A percentile compares a stretch with the other conserved stretches of the same genome.
Conservation (phyloP, 1,140 invertebrate genomes). For the Batillaria attramentaria region DNA sequence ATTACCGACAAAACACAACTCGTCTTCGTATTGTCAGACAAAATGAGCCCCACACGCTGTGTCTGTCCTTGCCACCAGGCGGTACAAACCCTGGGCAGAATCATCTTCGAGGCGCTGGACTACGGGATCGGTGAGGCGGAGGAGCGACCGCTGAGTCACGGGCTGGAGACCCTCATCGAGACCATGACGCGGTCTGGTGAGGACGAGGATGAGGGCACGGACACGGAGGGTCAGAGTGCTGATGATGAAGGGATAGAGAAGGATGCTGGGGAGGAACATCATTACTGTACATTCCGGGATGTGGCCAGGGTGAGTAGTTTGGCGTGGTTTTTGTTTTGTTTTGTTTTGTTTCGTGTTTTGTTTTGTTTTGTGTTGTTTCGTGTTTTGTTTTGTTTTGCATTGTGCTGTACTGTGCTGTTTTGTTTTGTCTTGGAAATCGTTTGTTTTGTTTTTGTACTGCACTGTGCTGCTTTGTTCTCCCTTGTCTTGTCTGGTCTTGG, state of each 20-base stretch:
- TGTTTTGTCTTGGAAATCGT: background rate
- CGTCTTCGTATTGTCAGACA: no score
- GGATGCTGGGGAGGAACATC: conserved; percentile 53
- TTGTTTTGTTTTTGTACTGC: background rate
- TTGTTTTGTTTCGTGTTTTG: no score
- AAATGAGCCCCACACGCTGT: no score
- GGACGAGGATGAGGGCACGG: conserved; percentile 36
- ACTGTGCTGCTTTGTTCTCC: no score
- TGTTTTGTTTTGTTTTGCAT: background rate
- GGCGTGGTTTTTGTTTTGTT: no score
- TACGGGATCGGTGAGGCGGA: conserved; percentile 87
- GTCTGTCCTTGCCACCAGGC: conserved; percentile 77
- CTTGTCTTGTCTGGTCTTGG: no score
- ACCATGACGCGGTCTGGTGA: conserved; percentile 78
- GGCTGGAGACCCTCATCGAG: conserved; percentile 88
- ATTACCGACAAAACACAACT: no score
- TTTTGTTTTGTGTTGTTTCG: no score
- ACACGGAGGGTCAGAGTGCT: conserved; percentile 45
- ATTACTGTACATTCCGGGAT: conserved; percentile 62
- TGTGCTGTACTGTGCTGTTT: background rate
- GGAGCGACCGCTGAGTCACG: conserved; percentile 86
- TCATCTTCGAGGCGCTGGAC: conserved; percentile 91
- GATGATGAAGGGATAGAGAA: conserved; percentile 69
- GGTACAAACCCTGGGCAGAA: conserved; percentile 83
- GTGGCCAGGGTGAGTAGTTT: conserved; percentile 64